Conservation (phyloP, 2,113 vertebrate species). For the Eublepharis macularius region DNA sequence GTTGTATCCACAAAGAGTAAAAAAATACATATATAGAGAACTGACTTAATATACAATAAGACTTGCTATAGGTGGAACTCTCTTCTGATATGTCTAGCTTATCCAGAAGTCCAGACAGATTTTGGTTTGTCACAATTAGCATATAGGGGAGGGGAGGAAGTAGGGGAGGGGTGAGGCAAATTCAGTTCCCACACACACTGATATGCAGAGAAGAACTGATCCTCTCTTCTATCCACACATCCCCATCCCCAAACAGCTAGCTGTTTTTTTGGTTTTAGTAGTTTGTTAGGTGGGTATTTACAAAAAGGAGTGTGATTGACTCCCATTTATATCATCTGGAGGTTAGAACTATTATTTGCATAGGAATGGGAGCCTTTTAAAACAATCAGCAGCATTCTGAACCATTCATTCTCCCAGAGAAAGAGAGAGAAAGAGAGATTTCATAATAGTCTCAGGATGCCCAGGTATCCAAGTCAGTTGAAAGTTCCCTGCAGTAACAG, state of each 20-base stretch:
- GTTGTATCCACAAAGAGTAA: neutral
- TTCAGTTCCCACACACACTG: neutral
- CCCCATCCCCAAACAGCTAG: neutral
- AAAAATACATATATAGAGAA: neutral
- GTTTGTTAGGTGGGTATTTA: neutral
- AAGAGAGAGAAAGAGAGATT: neutral
- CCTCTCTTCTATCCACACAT: neutral
- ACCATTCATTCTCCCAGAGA: neutral
- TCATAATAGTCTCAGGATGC: neutral
- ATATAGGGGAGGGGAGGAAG: neutral
- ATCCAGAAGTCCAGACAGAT: neutral
- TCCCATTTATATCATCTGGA: neutral
- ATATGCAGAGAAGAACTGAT: neutral
- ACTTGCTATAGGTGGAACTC: neutral
- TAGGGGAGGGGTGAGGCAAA: neutral
- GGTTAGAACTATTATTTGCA: neutral
- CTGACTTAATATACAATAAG: neutral
- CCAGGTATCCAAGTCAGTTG: neutral
- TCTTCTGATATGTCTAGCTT: neutral
- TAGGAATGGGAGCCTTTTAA: neutral
- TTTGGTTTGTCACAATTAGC: neutral
- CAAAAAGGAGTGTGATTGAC: neutral
- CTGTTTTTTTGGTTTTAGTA: neutral
- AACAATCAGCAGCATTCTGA: neutral
- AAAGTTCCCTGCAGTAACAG: neutral